These are phyloP conservation scores for Felis catus DNA, from an alignment of 2,113 vertebrate genomes.

Conservation along the genomic window F.catus_Fca126_mat1.0 CM031415.1:73036001-73036500, in stretches of 20 bases:
- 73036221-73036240: background rate
- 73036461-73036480: too few relatives aligned
- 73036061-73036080: background rate
- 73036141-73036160: background rate
- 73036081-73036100: background rate
- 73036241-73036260: background rate
- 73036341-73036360: constrained; percentile 5
- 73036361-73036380: background rate
- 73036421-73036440: background rate
- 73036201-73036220: background rate
- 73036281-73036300: background rate
- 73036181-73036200: background rate
- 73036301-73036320: background rate
- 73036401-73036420: background rate
- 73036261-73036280: background rate
- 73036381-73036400: background rate
- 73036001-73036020: background rate
- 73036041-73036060: background rate
- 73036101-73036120: background rate
- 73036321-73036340: background rate
- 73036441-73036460: background rate
- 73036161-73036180: background rate
- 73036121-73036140: background rate
- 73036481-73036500: too few relatives aligned
- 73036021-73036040: background rate